Percentiles rank a stretch among this genome's conserved stretches.
Conservation (phyloP, 2,113 vertebrate species). For the Conger conger region DNA sequence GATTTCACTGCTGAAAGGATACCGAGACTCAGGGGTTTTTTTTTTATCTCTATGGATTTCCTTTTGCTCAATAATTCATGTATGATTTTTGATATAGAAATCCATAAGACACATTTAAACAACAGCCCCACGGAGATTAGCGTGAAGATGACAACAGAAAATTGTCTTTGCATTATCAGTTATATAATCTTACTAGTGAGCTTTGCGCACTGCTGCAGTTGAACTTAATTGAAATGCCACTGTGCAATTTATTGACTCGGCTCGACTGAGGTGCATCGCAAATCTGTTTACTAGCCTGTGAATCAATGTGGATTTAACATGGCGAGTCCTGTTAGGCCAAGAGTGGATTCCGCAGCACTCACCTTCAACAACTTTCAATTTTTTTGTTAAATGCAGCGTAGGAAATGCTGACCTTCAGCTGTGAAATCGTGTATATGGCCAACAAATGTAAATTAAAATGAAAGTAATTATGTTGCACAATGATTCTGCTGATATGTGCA, state of each 20-base stretch:
- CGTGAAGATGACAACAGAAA: background rate
- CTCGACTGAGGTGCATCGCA: background rate
- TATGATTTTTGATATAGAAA: background rate
- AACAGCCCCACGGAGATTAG: background rate
- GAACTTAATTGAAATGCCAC: constrained; percentile 2
- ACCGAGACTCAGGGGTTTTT: background rate
- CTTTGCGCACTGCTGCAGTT: background rate
- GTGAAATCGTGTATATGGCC: background rate
- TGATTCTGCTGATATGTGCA: background rate
- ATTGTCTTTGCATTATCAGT: background rate
- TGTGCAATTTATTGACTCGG: background rate
- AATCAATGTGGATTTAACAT: background rate
- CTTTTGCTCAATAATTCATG: constrained; percentile 5
- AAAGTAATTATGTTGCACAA: background rate
- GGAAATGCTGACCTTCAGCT: background rate
- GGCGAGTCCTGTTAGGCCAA: background rate
- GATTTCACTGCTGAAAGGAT: constrained; percentile 3
- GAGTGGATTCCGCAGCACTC: background rate
- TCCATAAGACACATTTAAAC: background rate
- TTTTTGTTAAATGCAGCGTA: background rate
- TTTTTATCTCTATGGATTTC: constrained; percentile 8
- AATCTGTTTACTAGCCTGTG: background rate
- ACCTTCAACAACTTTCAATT: background rate
- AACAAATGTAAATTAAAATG: constrained; percentile 8
- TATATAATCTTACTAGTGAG: background rate